phyloP scores from a whole-genome alignment of 2,797 vertebrate genomes.

The Lacerta bilineata region DNA sequence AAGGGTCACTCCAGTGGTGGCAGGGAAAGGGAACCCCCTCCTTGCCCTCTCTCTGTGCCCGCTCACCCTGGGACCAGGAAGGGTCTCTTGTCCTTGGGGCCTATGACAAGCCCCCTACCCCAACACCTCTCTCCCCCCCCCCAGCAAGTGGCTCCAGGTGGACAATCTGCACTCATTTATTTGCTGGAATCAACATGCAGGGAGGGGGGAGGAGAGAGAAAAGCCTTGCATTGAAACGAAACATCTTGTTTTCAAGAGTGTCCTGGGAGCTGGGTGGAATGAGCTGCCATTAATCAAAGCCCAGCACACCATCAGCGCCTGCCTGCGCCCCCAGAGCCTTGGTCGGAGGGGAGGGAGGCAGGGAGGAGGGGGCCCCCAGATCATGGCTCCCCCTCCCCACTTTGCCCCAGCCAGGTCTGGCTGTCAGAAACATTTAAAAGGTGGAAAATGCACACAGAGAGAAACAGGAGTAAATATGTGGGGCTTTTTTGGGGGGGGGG shows the following conservation, averaged over 20 bases:
- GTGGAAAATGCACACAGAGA: constrained; percentile 82
- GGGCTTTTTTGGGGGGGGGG: constrained; percentile 54
- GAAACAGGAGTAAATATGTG: constrained; percentile 78
- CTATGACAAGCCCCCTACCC: constrained; percentile 72
- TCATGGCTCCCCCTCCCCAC: constrained; percentile 75
- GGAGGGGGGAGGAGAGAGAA: constrained; percentile 57
- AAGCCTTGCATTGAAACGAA: constrained; percentile 84
- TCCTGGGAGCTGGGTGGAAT: constrained; percentile 84
- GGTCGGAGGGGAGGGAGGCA: constrained; percentile 32
- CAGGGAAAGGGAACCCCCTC: no score
- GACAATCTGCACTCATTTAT: constrained; percentile 80
- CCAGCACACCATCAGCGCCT: constrained; percentile 79
- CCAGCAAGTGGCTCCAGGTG: constrained; percentile 80
- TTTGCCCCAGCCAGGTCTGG: constrained; percentile 81
- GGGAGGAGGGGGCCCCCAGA: no score
- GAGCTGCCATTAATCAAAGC: constrained; percentile 84
- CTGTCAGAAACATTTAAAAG: constrained; percentile 86
- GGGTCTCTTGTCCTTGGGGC: constrained; percentile 33
- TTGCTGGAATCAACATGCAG: constrained; percentile 80
- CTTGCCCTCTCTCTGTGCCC: neutral
- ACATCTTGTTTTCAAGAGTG: constrained; percentile 87
- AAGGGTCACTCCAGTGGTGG: no score
- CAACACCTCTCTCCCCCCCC: neutral
- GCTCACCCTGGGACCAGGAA: constrained; percentile 1
- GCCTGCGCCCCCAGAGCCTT: constrained; percentile 69